Percentiles rank a stretch among this genome's conserved stretches.
Conservation (phyloP, 2,888 invertebrate species). For the Pimpla rufipes region DNA sequence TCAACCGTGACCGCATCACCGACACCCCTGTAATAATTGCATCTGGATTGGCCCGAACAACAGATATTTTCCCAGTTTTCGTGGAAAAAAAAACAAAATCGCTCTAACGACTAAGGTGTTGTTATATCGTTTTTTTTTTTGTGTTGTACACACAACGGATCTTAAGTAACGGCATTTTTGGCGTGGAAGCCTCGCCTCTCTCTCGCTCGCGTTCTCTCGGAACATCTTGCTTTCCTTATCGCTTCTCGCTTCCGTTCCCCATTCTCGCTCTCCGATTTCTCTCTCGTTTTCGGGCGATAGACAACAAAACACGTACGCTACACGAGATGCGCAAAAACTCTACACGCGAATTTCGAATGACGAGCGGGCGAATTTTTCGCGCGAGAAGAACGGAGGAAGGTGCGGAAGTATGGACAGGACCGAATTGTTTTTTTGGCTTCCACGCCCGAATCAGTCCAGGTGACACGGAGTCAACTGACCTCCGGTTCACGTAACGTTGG, state of each 20-base stretch:
- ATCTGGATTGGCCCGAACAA: constrained; percentile 81
- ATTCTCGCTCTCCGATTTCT: constrained; percentile 33
- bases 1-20: constrained; percentile 68
- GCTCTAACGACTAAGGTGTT: not conserved
- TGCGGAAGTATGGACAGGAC: constrained; percentile 58
- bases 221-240: constrained; percentile 55
- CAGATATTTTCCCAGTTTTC: constrained; percentile 82
- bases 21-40: constrained; percentile 80
- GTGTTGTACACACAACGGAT: constrained; percentile 50
- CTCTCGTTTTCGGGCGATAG: not conserved
- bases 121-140: constrained; percentile 20
- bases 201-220: constrained; percentile 51
- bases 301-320: too few relatives aligned
- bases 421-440: constrained; percentile 76
- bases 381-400: constrained; percentile 54
- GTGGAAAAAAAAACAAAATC: not conserved
- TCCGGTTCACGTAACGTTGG: constrained; percentile 76
- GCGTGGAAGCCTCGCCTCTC: constrained; percentile 76
- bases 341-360: constrained; percentile 5
- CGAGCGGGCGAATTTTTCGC: constrained; percentile 23
- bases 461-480: constrained; percentile 85
- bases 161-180: constrained; percentile 79
- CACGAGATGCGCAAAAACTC: constrained; percentile 12
- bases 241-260: constrained; percentile 62
- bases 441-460: constrained; percentile 83